Percentiles rank a stretch among this genome's conserved stretches.
Conservation (phyloP, 2,888 invertebrate species). For the Fissipunctia ypsillon region DNA sequence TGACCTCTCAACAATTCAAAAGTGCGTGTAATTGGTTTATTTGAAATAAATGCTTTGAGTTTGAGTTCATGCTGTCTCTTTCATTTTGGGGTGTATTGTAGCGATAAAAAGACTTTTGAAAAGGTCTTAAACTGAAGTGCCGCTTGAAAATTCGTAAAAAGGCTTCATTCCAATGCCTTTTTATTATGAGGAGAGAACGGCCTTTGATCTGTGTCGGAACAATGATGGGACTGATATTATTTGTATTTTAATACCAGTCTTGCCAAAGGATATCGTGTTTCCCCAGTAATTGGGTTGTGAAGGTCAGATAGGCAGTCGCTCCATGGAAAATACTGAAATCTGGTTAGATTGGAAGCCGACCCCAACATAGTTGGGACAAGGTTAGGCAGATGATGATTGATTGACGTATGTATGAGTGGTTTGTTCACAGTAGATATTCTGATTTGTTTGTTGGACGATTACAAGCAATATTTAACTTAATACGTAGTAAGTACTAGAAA, state of each 20-base stretch:
- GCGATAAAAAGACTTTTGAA: not conserved
- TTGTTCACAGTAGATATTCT: slow-evolving; percentile 9
- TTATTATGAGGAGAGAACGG: not conserved
- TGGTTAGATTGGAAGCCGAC: too few species aligned
- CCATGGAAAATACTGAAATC: too few species aligned
- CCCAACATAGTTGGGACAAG: too few species aligned
- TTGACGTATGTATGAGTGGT: too few species aligned
- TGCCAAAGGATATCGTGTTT: not conserved
- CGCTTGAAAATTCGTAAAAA: not conserved
- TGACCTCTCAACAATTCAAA: too few species aligned
- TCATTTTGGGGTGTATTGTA: not conserved
- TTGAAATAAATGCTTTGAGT: too few species aligned
- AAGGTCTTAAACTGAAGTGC: not conserved
- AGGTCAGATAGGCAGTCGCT: too few species aligned
- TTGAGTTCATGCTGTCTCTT: not conserved
- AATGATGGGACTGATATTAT: too few species aligned
- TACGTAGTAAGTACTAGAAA: slow-evolving; percentile 53
- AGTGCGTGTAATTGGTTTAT: too few species aligned
- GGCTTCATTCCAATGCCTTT: not conserved
- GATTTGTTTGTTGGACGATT: not conserved
- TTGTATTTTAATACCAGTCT: not conserved
- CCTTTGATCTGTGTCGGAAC: slow-evolving; percentile 3
- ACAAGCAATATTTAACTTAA: slow-evolving; percentile 37
- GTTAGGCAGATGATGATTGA: too few species aligned
- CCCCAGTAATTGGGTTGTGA: too few species aligned